phyloP scores from a whole-genome alignment of 1,140 invertebrate species.

The Nasonia giraulti region DNA sequence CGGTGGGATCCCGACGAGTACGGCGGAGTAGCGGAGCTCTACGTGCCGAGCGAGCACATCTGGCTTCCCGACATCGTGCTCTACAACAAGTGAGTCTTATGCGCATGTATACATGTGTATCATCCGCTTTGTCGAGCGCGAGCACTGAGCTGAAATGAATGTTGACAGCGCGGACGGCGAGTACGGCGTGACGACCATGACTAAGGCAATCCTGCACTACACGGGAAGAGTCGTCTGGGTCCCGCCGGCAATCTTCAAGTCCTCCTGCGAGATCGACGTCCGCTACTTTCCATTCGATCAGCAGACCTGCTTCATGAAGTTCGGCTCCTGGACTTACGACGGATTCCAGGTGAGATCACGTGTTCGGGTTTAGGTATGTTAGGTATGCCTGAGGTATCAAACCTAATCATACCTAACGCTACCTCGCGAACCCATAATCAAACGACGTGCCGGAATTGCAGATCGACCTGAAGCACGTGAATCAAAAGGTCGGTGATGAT shows the following conservation, averaged over 20 bases:
- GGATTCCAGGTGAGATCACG: constrained; percentile 85
- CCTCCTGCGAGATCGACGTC: constrained; percentile 97
- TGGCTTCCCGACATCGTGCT: constrained; percentile 97
- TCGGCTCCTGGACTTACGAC: constrained; percentile 99
- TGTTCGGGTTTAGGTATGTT: not conserved
- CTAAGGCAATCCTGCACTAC: constrained; percentile 93
- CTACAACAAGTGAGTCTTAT: constrained; percentile 92
- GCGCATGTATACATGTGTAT: constrained; percentile 12
- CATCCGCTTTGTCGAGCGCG: not conserved
- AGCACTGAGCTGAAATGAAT: not conserved
- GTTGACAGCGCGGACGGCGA: constrained; percentile 92
- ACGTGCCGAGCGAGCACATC: constrained; percentile 94
- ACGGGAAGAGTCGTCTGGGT: constrained; percentile 93
- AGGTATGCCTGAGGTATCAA: not conserved
- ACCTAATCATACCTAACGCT: too few species aligned
- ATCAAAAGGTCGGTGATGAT: constrained; percentile 85
- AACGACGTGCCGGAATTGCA: constrained; percentile 64
- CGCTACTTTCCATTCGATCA: constrained; percentile 98
- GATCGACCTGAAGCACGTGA: constrained; percentile 94
- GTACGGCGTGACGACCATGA: constrained; percentile 98
- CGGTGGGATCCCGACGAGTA: constrained; percentile 96
- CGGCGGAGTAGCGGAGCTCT: constrained; percentile 93
- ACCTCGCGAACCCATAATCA: too few species aligned
- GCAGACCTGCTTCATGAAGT: constrained; percentile 97
- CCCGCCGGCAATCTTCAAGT: constrained; percentile 98